phyloP scores from a whole-genome alignment of 1,140 invertebrate species.

The Dreissena rostriformis region DNA sequence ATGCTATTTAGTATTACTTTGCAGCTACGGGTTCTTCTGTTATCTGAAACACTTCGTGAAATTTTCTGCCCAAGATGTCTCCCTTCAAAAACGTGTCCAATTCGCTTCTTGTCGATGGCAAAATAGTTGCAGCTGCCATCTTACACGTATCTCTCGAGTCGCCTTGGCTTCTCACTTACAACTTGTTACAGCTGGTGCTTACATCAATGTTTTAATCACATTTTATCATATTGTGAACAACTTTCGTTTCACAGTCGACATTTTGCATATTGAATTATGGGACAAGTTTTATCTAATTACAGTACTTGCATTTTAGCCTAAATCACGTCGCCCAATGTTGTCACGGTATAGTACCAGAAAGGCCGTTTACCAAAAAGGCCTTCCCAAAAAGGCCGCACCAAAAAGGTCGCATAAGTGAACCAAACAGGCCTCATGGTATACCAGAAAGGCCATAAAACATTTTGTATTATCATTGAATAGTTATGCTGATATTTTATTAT shows the following conservation, averaged over 20 bases:
- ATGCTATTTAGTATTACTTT: conserved; percentile 53
- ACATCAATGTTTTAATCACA: background rate
- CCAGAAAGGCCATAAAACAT: no score
- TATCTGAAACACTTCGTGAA: conserved; percentile 72
- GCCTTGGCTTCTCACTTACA: background rate
- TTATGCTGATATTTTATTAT: no score
- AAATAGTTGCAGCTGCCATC: conserved; percentile 62
- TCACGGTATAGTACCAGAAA: no score
- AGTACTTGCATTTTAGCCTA: background rate
- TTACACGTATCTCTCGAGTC: background rate
- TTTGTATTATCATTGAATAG: no score
- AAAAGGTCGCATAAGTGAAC: no score
- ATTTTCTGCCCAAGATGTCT: conserved; percentile 68
- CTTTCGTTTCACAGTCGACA: conserved; percentile 14
- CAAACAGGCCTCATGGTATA: no score
- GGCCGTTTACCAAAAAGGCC: no score
- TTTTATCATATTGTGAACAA: background rate
- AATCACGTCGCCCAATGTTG: no score
- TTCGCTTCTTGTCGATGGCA: conserved; percentile 71
- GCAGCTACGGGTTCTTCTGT: conserved; percentile 57
- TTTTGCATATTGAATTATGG: conserved; percentile 8
- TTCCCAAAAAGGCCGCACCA: no score
- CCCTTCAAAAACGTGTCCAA: conserved; percentile 70
- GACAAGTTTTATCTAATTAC: background rate
- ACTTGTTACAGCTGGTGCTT: background rate